Base-by-base conservation (phyloP, 2,888 invertebrate species). In the Chaetoderma sp. region DNA sequence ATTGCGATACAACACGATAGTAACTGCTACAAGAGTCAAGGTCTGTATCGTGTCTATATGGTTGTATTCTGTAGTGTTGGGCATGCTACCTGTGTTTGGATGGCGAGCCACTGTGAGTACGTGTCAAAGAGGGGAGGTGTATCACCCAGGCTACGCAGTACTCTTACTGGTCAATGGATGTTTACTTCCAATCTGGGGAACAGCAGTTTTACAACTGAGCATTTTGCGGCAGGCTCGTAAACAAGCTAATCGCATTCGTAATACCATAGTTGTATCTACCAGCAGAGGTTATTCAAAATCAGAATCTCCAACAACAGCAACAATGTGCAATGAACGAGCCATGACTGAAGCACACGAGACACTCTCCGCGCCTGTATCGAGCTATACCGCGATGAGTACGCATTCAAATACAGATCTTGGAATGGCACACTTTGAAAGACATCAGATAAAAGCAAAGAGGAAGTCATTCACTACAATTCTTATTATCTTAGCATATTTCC, bases 401-500 rank as follows among this genome's bases (percentile, higher is more conserved):
- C 10, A n/a, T 10, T 13, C 10, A 10, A 36, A 36, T 36, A 36
- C 39, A 25, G 54, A 25, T 52, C 28, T 52, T 27, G n/a, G n/a
- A n/a, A n/a, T n/a, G n/a, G n/a, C n/a, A n/a, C 39, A 36, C 10
- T 36, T 36, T n/a, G n/a, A 36, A 10, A 36, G 39, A 36, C 10
- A 10, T 13, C 39, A 36, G 39, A 36, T 10, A 36, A 36, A 10
- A n/a, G 10, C 39, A 36, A 36, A 10, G 39, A 36, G 39, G 39
- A 36, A 36, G n/a, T 36, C 39, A 36, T 52, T 52, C 54, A 30
- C 21, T 21, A 52, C 54, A 16, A 32, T 52, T 21, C 21, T 30
- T 21, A 52, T 52, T n/a, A 52, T 52, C 21, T 32, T 52, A 27
- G 54, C 30, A 5, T 52, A 52, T n/a, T 52, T 52, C 30, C 28